These are phyloP conservation scores for Nebria brevicollis DNA, from an alignment of 2,888 invertebrate species.

Conservation along the genomic window DNA sequence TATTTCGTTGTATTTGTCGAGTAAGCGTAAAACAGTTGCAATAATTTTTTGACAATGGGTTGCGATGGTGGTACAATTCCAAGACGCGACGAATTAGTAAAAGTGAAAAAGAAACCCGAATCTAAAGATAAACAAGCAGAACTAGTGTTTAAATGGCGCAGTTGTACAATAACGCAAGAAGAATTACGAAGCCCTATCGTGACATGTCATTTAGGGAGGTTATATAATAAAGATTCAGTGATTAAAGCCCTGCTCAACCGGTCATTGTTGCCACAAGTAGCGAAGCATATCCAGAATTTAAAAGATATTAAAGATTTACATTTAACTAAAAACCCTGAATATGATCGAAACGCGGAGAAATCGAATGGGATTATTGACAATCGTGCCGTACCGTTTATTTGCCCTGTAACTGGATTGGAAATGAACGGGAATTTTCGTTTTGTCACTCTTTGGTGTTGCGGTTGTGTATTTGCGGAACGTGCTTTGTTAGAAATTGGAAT, in stretches of 20 bases:
- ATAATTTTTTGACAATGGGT: conserved; percentile 7
- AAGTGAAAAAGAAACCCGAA: conserved; percentile 12
- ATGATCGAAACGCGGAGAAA: conserved; percentile 74
- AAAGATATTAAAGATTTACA: conserved; percentile 87
- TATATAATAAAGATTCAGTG: conserved; percentile 90
- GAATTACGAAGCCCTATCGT: conserved; percentile 83
- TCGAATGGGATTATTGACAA: conserved; percentile 80
- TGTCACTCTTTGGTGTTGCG: conserved; percentile 89
- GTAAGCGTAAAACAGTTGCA: neutral
- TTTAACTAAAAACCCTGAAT: conserved; percentile 86
- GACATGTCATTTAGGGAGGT: conserved; percentile 85
- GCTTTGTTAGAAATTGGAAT: conserved; percentile 89
- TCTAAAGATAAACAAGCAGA: conserved; percentile 93
- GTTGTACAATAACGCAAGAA: conserved; percentile 87
- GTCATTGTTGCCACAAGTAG: conserved; percentile 72
- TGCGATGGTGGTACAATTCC: conserved; percentile 12
- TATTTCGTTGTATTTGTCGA: neutral
- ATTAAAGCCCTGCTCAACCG: conserved; percentile 86
- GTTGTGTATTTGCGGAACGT: conserved; percentile 96
- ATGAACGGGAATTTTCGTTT: conserved; percentile 95
- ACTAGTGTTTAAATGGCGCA: conserved; percentile 87
- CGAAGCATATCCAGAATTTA: conserved; percentile 77
- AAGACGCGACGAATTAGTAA: neutral
- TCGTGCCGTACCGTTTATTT: conserved; percentile 86
- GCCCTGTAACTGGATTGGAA: conserved; percentile 93